phyloP scores from a whole-genome alignment of 2,797 vertebrate species.

The Loris lydekkerianus region DNA sequence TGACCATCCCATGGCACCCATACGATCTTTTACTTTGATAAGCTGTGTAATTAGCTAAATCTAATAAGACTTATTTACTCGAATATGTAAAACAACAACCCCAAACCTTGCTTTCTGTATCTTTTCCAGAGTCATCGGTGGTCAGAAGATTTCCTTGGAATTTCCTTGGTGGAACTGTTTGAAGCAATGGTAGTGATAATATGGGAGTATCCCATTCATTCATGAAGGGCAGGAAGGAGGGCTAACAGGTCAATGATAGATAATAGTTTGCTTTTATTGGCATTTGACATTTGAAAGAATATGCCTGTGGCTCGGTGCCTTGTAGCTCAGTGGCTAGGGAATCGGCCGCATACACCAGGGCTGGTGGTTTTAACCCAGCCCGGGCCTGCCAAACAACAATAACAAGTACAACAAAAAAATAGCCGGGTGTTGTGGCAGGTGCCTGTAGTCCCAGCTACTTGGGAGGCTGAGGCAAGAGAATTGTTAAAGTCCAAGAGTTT shows the following conservation, averaged over 20 bases:
- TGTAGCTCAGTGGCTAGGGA: no score
- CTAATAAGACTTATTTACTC: constrained; percentile 55
- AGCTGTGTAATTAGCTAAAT: constrained; percentile 61
- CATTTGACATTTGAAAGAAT: constrained; percentile 30
- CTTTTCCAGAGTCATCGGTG: constrained; percentile 42
- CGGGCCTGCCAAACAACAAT: no score
- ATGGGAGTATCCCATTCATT: background rate
- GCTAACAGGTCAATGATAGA: background rate
- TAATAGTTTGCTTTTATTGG: background rate
- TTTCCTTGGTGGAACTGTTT: constrained; percentile 27
- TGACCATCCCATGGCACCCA: constrained; percentile 10
- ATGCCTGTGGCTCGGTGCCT: background rate
- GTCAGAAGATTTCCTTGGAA: constrained; percentile 35
- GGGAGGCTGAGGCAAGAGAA: no score
- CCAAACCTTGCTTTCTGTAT: constrained; percentile 43
- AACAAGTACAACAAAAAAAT: no score
- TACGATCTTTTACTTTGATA: constrained; percentile 64
- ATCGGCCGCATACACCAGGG: no score
- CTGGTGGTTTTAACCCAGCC: no score
- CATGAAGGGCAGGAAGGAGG: constrained; percentile 1
- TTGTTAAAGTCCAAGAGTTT: no score
- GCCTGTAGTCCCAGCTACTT: no score
- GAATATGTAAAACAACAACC: constrained; percentile 46
- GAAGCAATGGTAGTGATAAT: background rate
- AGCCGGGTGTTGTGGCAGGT: no score